Base-by-base conservation (phyloP, 2,797 vertebrate species). In the Babyrousa celebensis region DNA sequence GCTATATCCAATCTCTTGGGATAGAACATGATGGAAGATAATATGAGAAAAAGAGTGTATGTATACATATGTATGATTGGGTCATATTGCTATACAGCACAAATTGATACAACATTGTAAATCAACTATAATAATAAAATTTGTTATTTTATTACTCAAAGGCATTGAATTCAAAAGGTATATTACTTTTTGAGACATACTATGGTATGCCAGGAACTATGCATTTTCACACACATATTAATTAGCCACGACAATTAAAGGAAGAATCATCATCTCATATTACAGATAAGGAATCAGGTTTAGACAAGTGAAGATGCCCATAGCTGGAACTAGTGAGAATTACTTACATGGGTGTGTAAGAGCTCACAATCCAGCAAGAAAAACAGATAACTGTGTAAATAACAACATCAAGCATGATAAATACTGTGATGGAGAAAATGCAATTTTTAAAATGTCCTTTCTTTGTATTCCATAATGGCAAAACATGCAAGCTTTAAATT, bases 241-340 rank as follows among this genome's bases (percentile, higher is more conserved):
- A 65, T 27, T 32, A 68, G 16, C 75, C n/a, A 78, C 23, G 67
- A 62, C 15, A 91, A 40, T 68, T 72, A 52, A 43, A 11, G 56
- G 62, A 92, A 87, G 11, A 85, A 40, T 16, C 79, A n/a, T 65
- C 63, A 54, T n/a, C 32, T 72, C 74, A 78, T 71, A 86, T 96
- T 90, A 83, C 4, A 62, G 56, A 85, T 17, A 32, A 95, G 43
- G 85, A 87, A 63, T 93, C 62, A 63, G 23, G 20, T 58, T 85
- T 48, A 75, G 52, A 52, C 60, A 94, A 84, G 52, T 65, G 17
- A 80, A 77, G 23, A 17, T 54, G 40, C 29, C 43, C 15, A 1
- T 18, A 9, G 12, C 82, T 15, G 48, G 52, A 60, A 15, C 12
- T 21, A 29, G 40, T 10, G 17, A 36, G 23, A 23, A 1, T 40